A percentile compares a stretch with the other conserved stretches of the same genome.
Evolutionary conservation across 1,140 invertebrate genomes (phyloP).

Genomic region (Bicyclus anynana): DNA sequence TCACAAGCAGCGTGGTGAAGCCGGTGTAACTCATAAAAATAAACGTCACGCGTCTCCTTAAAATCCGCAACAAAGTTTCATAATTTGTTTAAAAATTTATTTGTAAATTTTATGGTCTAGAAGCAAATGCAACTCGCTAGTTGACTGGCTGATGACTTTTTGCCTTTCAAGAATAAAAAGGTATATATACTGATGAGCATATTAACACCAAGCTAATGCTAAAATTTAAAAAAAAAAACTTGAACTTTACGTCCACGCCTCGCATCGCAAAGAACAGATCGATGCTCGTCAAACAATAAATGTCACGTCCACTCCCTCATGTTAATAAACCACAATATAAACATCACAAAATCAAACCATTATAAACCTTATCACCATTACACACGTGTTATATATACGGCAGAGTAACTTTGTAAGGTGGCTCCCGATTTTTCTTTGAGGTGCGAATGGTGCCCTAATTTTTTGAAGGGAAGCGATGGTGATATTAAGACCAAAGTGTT

Average conservation of each 20-base stretch:
- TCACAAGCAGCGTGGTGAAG: no score
- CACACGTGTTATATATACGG: conserved; percentile 9
- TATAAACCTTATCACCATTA: background rate
- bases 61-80: no score
- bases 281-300: conserved; percentile 76
- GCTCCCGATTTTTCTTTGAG: conserved; percentile 63
- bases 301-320: conserved; percentile 69
- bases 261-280: conserved; percentile 67
- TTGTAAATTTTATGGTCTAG: no score
- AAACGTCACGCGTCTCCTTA: no score
- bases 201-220: conserved; percentile 17
- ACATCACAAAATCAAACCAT: conserved; percentile 6
- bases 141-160: no score
- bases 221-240: no score
- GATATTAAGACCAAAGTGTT: conserved; percentile 44
- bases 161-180: no score
- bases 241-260: conserved; percentile 62
- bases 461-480: conserved; percentile 45
- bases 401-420: conserved; percentile 10
- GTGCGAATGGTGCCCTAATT: conserved; percentile 65
- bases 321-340: conserved; percentile 36
- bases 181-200: background rate
- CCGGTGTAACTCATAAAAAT: no score
- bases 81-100: no score
- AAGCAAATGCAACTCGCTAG: no score